Conservation (phyloP, 2,797 vertebrate species). For the Acrossocheilus wenchowensis region DNA sequence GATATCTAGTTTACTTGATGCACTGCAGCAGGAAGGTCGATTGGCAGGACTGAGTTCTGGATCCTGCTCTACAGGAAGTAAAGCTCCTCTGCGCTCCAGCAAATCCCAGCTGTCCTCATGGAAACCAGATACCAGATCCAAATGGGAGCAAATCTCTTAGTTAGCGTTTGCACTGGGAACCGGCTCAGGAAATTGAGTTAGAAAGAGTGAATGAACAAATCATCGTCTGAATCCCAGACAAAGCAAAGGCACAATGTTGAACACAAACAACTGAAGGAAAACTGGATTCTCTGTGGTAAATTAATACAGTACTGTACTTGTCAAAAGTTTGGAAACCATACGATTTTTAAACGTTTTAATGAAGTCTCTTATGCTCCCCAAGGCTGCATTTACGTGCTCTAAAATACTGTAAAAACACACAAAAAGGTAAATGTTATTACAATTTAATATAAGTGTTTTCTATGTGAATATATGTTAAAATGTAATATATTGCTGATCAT, state of each 20-base stretch:
- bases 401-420: neutral
- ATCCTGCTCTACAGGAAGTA: constrained; percentile 8
- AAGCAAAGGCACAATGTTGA: constrained; percentile 12
- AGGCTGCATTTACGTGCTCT: neutral
- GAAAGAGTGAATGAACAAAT: neutral
- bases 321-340: neutral
- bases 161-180: neutral
- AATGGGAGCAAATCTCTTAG: neutral
- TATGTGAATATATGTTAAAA: neutral
- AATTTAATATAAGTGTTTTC: neutral
- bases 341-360: neutral
- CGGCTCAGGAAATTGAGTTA: neutral
- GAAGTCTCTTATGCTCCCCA: neutral
- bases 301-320: neutral
- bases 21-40: neutral
- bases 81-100: constrained; percentile 3
- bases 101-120: constrained; percentile 26
- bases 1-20: neutral
- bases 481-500: neutral
- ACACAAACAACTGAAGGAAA: neutral
- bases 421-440: neutral
- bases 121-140: constrained; percentile 10
- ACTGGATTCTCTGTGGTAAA: neutral
- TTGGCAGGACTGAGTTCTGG: neutral
- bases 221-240: neutral